Evolutionary conservation across 2,888 invertebrate genomes (phyloP), one percentile per base, ranked within the genome.

Genomic region (Dorcus hopei): DNA sequence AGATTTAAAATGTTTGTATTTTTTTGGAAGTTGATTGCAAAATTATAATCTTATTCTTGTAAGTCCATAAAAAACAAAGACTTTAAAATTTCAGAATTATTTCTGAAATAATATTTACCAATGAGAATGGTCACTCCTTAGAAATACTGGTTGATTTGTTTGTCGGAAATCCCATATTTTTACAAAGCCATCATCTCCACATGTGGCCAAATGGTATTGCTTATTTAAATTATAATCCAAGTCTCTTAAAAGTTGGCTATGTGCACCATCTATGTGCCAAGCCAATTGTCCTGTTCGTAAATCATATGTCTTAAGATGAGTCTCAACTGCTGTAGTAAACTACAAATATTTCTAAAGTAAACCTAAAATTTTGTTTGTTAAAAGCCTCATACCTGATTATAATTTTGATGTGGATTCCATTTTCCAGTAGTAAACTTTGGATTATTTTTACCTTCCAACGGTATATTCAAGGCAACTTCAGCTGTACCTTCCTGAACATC

Each of bases 161-260:
- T 91, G 91, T 52, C 98, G 84, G 68, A 92, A 90, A 77, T 99
- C 98, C 98, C 98, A 99, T 68, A 99, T 94, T 74, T 95, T 94
- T 11, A 95, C 85, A 49, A 89, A 89, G 0, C 95, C 96, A 79
- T 99, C 98, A 77, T 99, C 98, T 0, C 98, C 98, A 65, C 94
- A 96, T 2, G 92, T 95, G 0, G 93, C 93, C 62, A 98, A 75
- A 65, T 93, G 92, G 73, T 97, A 97, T 71, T 96, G 97, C 77
- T 93, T 91, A 79, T 98, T 98, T n/a, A 96, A 93, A 80, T 99
- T 99, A 74, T 96, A 97, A 79, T 98, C 98, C 41, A 99, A 77
- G 74, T 96, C 95, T 54, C 97, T 82, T 61, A 94, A 89, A 41
- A 93, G 83, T 76, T 97, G 95, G 14, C 88, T 85, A 79, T 98